phyloP scores from a whole-genome alignment of 2,113 vertebrate species.

The Tetrax tetrax region DNA sequence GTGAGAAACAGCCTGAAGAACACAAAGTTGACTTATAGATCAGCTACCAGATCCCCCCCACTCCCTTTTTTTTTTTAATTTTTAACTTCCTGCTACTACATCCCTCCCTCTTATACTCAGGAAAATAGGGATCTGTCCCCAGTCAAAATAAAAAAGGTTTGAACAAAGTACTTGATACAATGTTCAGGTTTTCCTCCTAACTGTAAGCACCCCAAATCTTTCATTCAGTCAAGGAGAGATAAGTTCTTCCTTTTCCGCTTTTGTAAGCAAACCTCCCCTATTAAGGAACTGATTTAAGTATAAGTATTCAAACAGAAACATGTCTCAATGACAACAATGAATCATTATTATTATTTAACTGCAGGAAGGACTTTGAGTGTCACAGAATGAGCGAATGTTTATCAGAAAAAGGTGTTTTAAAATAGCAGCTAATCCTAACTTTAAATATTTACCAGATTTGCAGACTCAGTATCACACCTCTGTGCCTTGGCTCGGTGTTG shows the following conservation, averaged over 20 bases:
- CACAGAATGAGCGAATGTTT: neutral
- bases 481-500: neutral
- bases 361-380: neutral
- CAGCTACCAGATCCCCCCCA: neutral
- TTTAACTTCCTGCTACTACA: neutral
- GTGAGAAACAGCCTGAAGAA: neutral
- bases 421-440: neutral
- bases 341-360: neutral
- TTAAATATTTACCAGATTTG: slow-evolving; percentile 30
- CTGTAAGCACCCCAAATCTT: neutral
- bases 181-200: neutral
- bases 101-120: neutral
- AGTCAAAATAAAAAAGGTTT: neutral
- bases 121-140: neutral
- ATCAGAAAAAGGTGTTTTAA: neutral
- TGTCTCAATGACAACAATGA: neutral
- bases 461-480: neutral
- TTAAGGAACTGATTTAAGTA: neutral
- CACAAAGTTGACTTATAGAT: neutral
- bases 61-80: neutral
- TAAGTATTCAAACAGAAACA: neutral
- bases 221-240: neutral
- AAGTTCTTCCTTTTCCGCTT: neutral
- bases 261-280: neutral
- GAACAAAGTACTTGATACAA: neutral